Evolutionary conservation across 2,797 vertebrate species (phyloP), one percentile per base, ranked within the genome.

Genomic region (Pithecia hirsuta): DNA sequence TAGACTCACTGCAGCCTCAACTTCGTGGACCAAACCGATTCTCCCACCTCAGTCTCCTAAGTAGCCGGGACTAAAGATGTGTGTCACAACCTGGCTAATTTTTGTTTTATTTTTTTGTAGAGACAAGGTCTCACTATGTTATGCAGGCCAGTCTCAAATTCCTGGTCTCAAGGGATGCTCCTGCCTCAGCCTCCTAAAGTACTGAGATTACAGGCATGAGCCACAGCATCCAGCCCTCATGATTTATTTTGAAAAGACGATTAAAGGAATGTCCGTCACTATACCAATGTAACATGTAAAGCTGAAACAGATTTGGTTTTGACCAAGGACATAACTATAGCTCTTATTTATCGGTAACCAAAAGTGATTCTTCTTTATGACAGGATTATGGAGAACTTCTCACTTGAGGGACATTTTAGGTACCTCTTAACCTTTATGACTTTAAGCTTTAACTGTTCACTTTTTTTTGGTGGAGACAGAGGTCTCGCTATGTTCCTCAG

Each of bases 341-440:
- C 83, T 95, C 55, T 94, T 36, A 95, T 91, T 86, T 87, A 92
- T 79, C 39, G 81, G 57, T 50, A 67, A n/a, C 79, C 30, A 15
- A 93, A 96, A 78, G 39, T 70, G 33, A 15, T 75, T 93, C 50
- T 88, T 91, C 44, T 88, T 93, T 88, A 85, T 89, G 30, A 96
- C 28, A 90, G 44, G 57, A 88, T 85, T 88, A 95, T 41, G 33
- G 33, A 93, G 19, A 72, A 41, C 7, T 41, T 91, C 64, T 95
- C 76, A 75, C n/a, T 76, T 81, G 59, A 70, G 8, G 36, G 33
- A 30, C 93, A 76, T 64, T 79, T 88, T 48, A 76, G 9, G 52
- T 92, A 41, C 28, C 11, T 84, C 88, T 89, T 75, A 87, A 55
- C 14, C 64, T 90, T 61, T 30, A n/a, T 50, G 30, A 94, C 48